A percentile compares a stretch with the other conserved stretches of the same genome.
Conservation (phyloP, 2,113 vertebrate genomes). For the Pycnonotus jocosus region DNA sequence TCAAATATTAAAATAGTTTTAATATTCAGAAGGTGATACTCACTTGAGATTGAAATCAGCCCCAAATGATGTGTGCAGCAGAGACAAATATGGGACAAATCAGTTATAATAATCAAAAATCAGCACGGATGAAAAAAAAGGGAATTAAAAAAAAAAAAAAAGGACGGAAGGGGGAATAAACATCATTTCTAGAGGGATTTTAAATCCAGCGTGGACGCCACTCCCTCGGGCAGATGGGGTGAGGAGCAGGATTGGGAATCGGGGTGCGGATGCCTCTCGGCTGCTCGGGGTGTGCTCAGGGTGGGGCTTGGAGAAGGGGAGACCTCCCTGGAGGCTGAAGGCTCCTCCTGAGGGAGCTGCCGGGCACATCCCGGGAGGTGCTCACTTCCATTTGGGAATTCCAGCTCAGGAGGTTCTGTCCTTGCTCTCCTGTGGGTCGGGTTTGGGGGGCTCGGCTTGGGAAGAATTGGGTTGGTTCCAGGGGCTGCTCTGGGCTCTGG, state of each 20-base stretch:
- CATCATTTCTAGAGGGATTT: background rate
- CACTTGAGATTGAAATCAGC: constrained; percentile 84
- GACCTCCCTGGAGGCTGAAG: background rate
- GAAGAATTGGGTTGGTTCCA: accelerated
- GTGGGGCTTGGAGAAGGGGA: background rate
- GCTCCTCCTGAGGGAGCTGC: background rate
- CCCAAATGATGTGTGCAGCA: constrained; percentile 81
- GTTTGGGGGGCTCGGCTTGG: background rate
- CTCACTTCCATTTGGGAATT: accelerated
- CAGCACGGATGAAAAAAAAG: constrained; percentile 7
- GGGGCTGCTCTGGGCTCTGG: background rate
- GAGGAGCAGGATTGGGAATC: background rate
- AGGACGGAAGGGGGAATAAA: background rate
- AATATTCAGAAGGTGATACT: constrained; percentile 76
- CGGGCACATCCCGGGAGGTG: accelerated
- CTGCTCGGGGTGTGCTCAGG: background rate
- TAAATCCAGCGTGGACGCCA: background rate
- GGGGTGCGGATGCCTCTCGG: background rate
- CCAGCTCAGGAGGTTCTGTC: accelerated
- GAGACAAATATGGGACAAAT: constrained; percentile 88
- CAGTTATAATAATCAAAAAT: constrained; percentile 87
- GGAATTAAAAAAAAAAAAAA: background rate
- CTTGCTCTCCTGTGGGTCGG: accelerated
- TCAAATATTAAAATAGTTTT: constrained; percentile 49
- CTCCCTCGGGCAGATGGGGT: background rate